Evolutionary conservation across 2,113 vertebrate genomes (phyloP).

Genomic region (Psittacula cyanocephala): DNA sequence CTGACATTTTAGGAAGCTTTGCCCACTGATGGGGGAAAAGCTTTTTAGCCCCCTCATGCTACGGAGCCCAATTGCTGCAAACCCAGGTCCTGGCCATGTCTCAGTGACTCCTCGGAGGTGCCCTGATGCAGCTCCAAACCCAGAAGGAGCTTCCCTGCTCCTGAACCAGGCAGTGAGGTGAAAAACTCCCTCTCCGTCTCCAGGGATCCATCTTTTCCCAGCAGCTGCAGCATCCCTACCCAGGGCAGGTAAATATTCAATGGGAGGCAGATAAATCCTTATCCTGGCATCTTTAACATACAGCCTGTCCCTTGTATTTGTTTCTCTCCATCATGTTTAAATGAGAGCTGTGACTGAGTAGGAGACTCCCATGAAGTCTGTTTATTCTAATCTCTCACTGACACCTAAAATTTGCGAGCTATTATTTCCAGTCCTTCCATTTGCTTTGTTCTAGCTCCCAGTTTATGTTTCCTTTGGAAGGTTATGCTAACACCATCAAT

Average conservation of each 20-base stretch:
- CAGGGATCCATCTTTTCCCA: not conserved
- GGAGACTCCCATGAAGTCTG: not conserved
- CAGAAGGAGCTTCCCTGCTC: not conserved
- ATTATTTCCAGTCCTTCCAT: not conserved
- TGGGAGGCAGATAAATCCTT: accelerated
- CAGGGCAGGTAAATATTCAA: accelerated
- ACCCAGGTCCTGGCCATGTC: not conserved
- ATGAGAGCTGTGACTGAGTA: not conserved
- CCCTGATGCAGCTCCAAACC: not conserved
- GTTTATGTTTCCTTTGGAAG: not conserved
- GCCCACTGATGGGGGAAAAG: not conserved
- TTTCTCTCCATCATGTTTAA: not conserved
- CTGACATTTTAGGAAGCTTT: not conserved
- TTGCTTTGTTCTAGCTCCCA: not conserved
- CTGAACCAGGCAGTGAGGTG: accelerated
- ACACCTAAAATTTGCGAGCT: not conserved
- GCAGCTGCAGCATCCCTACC: not conserved
- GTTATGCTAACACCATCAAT: not conserved
- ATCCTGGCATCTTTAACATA: accelerated
- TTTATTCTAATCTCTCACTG: not conserved
- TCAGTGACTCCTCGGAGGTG: not conserved
- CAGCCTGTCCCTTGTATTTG: not conserved
- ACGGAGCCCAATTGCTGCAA: no score
- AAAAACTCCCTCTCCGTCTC: not conserved
- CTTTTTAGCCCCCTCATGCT: not conserved